Evolutionary conservation across 2,113 vertebrate genomes (phyloP).

Genomic region (Marcusenius ussheri): DNA sequence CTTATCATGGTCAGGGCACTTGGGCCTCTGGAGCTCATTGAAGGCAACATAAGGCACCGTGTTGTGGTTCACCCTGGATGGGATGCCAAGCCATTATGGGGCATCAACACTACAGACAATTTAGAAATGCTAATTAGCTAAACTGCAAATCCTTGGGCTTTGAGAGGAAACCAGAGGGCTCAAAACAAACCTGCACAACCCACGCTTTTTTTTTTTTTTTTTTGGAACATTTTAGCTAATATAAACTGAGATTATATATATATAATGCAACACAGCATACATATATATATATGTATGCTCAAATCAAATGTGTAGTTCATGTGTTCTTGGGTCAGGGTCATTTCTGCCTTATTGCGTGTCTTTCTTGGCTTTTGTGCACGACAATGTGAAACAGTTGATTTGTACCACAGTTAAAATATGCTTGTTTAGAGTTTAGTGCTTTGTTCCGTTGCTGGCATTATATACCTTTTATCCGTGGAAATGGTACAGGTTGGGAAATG

Average conservation of each 20-base stretch:
- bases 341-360: not conserved
- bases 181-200: not conserved
- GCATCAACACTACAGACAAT: not conserved
- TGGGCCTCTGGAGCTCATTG: not conserved
- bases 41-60: not conserved
- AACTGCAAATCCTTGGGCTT: not conserved
- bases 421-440: not conserved
- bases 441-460: not conserved
- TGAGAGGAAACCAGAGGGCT: not conserved
- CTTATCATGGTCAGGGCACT: not conserved
- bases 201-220: not conserved
- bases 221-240: not conserved
- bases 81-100: not conserved
- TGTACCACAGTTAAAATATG: not conserved
- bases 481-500: constrained; percentile 33
- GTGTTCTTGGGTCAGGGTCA: not conserved
- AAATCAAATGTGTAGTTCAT: not conserved
- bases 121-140: not conserved
- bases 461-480: not conserved
- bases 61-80: not conserved
- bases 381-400: not conserved
- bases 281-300: not conserved
- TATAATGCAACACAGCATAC: too few species aligned
- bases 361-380: not conserved
- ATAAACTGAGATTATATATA: not conserved